A percentile compares a stretch with the other conserved stretches of the same genome.
Evolutionary conservation across 92 coral and sea anemone species (phyloP).

Genomic region (Hydrozoanthus gracilis): DNA sequence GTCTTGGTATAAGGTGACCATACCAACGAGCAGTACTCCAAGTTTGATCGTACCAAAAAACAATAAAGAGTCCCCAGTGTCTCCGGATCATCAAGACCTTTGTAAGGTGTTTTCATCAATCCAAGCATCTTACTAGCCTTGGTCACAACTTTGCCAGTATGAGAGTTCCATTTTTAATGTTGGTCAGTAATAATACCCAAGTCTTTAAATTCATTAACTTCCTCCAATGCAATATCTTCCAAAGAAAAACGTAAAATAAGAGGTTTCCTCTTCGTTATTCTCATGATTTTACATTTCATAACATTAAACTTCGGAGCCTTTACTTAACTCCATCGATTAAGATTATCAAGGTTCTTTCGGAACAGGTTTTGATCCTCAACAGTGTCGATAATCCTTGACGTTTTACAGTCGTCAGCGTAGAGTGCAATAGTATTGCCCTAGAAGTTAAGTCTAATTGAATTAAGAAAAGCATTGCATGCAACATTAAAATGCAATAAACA

Average conservation of each 20-base stretch:
- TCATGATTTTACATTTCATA: constrained; percentile 35
- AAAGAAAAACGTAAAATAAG: constrained; percentile 29
- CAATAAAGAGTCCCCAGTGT: constrained; percentile 53
- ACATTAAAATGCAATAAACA: too few relatives aligned
- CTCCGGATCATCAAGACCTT: constrained; percentile 50
- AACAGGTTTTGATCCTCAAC: constrained; percentile 40
- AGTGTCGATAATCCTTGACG: constrained; percentile 43
- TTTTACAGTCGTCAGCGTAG: constrained; percentile 46
- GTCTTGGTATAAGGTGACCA: constrained; percentile 16
- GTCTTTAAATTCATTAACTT: constrained; percentile 52
- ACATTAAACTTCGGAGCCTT: constrained; percentile 53
- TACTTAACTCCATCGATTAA: constrained; percentile 45
- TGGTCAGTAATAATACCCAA: constrained; percentile 48
- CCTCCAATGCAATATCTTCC: constrained; percentile 45
- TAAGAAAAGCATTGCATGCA: too few relatives aligned
- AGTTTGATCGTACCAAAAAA: constrained; percentile 48
- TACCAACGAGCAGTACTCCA: constrained; percentile 58
- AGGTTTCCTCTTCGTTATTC: constrained; percentile 30
- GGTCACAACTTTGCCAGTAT: constrained; percentile 45
- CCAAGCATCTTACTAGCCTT: constrained; percentile 55
- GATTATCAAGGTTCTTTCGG: constrained; percentile 49
- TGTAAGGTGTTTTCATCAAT: constrained; percentile 35
- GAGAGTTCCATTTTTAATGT: constrained; percentile 51
- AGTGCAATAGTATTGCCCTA: constrained; percentile 49
- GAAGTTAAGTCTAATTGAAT: too few relatives aligned